A percentile compares a stretch with the other conserved stretches of the same genome.
These are phyloP conservation scores for Drosophila ironensis DNA, from an alignment of 1,140 invertebrate species.

Conservation along the genomic window DNA sequence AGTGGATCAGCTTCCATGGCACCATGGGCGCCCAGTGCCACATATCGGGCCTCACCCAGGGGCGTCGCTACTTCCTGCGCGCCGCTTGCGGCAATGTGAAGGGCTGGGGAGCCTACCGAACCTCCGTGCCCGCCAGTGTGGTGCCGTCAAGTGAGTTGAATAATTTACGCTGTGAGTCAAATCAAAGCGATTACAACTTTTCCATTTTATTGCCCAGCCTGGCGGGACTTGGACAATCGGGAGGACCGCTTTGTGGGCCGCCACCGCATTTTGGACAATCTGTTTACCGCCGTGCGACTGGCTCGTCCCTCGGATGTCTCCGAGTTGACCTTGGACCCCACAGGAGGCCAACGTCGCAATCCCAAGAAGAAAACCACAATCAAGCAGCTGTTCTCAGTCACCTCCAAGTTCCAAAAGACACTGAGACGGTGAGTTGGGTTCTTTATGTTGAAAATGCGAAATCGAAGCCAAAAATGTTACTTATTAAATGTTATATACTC, in stretches of 20 bases:
- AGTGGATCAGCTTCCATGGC: conserved; percentile 84
- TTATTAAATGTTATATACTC: not conserved
- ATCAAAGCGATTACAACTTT: not conserved
- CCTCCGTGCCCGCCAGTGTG: conserved; percentile 90
- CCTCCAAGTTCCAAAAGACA: conserved; percentile 97
- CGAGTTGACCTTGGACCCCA: conserved; percentile 83
- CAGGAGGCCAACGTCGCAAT: conserved; percentile 85
- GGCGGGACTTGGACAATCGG: conserved; percentile 90
- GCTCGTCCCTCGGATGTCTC: conserved; percentile 85
- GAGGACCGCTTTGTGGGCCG: conserved; percentile 86
- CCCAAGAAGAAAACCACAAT: conserved; percentile 95
- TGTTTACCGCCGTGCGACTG: conserved; percentile 88
- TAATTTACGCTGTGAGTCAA: not conserved
- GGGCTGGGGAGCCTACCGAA: conserved; percentile 91
- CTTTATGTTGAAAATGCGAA: too few relatives aligned
- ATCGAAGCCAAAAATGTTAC: too few relatives aligned
- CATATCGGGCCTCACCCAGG: conserved; percentile 89
- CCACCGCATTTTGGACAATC: conserved; percentile 87
- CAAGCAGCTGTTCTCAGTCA: conserved; percentile 95
- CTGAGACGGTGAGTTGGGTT: conserved; percentile 86
- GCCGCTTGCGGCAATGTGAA: conserved; percentile 94
- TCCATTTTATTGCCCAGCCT: conserved; percentile 83
- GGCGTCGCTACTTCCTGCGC: conserved; percentile 93
- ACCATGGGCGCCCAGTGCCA: conserved; percentile 85
- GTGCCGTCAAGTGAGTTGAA: conserved; percentile 93